Percentiles rank a stretch among this genome's conserved stretches.
These are phyloP conservation scores for Mixornis gularis DNA, from an alignment of 2,113 vertebrate genomes.

Conservation along the genomic window DNA sequence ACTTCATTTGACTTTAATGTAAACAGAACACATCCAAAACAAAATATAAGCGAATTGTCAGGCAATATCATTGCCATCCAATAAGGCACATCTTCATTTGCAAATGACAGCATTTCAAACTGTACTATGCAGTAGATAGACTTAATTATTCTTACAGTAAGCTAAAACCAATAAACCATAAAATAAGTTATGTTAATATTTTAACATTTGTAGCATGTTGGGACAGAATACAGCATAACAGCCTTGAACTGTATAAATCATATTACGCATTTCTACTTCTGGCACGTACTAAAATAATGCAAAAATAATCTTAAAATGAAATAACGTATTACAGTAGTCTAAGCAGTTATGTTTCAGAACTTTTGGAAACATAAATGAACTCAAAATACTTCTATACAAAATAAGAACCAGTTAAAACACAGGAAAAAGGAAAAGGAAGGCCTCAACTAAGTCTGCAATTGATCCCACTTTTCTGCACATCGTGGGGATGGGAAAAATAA, in stretches of 20 bases:
- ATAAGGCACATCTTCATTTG: not conserved
- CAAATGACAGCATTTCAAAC: not conserved
- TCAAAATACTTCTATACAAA: not conserved
- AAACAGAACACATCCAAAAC: not conserved
- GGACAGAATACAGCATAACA: not conserved
- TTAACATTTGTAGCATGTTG: not conserved
- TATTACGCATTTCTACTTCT: not conserved
- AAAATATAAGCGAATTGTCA: constrained; percentile 11
- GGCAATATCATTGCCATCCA: not conserved
- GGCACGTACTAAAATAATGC: not conserved
- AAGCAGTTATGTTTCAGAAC: not conserved
- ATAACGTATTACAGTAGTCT: not conserved
- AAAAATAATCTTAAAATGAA: not conserved
- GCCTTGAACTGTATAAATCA: not conserved
- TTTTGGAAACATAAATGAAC: not conserved
- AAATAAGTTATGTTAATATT: not conserved
- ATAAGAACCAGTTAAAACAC: not conserved
- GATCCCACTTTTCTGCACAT: not conserved
- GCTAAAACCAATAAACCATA: not conserved
- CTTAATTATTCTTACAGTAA: constrained; percentile 4
- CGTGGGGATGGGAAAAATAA: not conserved
- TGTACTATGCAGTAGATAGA: not conserved
- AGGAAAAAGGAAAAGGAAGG: not conserved
- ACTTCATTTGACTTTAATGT: not conserved
- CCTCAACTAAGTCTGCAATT: not conserved